These are phyloP conservation scores for Nibea albiflora DNA, from an alignment of 2,113 vertebrate genomes.

Conservation along the genomic window DNA sequence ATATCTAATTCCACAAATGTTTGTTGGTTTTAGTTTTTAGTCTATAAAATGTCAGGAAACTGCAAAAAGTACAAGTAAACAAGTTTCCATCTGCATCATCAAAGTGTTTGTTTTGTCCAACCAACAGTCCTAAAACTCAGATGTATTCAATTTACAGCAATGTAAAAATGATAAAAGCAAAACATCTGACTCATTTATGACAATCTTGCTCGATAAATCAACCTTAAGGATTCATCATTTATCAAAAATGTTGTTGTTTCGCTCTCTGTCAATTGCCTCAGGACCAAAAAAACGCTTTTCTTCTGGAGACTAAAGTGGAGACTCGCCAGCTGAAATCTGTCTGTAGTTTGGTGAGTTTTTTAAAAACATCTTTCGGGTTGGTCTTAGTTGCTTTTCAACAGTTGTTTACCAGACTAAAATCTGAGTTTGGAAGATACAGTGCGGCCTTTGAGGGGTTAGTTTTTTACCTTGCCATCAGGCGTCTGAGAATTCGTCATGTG, in stretches of 20 bases:
- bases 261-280: background rate
- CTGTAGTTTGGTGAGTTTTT: background rate
- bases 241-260: background rate
- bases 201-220: background rate
- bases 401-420: background rate
- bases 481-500: conserved; percentile 18
- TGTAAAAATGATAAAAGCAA: background rate
- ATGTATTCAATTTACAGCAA: background rate
- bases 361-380: background rate
- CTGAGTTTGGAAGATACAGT: background rate
- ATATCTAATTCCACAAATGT: too few species aligned
- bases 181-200: background rate
- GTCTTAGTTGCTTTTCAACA: background rate
- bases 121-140: background rate
- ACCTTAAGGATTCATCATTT: background rate
- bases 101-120: background rate
- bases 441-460: background rate
- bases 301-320: background rate
- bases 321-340: background rate
- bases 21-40: too few species aligned
- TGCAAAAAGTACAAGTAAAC: too few species aligned
- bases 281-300: too few species aligned
- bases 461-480: conserved; percentile 10
- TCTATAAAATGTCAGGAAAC: too few species aligned
- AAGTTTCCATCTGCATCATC: too few species aligned